Conservation (phyloP, 2,888 invertebrate genomes). For the Pterostichus madidus region DNA sequence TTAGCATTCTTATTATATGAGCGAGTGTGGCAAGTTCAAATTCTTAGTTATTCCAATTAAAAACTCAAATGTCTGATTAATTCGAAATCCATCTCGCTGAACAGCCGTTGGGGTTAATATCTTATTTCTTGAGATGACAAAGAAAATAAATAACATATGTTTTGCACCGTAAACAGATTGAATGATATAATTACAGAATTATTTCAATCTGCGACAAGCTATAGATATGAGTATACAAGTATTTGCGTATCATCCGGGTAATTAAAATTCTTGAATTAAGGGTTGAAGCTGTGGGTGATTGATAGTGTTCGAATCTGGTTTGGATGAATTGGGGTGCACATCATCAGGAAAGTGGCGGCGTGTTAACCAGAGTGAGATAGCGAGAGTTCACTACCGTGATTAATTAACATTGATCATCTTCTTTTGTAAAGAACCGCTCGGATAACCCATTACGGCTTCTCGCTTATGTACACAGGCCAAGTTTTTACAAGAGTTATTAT, state of each 20-base stretch:
- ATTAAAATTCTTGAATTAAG: not conserved
- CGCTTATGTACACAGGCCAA: slow-evolving; percentile 60
- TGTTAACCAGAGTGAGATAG: slow-evolving; percentile 30
- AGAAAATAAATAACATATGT: too few species aligned
- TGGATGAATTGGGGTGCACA: slow-evolving; percentile 34
- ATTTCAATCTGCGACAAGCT: too few species aligned
- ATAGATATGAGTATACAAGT: not conserved
- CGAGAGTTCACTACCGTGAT: slow-evolving; percentile 59
- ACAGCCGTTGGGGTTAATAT: too few species aligned
- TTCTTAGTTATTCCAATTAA: too few species aligned
- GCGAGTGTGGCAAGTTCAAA: too few species aligned
- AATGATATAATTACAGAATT: too few species aligned
- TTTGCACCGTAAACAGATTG: too few species aligned
- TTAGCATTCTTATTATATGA: too few species aligned
- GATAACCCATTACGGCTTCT: slow-evolving; percentile 62
- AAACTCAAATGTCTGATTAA: too few species aligned
- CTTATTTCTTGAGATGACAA: too few species aligned
- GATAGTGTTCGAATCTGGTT: slow-evolving; percentile 19
- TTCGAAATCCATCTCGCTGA: too few species aligned
- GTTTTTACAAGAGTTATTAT: slow-evolving; percentile 64
- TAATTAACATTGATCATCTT: slow-evolving; percentile 66
- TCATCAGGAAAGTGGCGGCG: slow-evolving; percentile 10
- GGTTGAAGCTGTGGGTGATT: not conserved
- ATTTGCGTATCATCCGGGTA: not conserved
- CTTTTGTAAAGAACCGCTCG: slow-evolving; percentile 61